These are phyloP conservation scores for Patella caerulea DNA, from an alignment of 2,888 invertebrate genomes.

Conservation along the genomic window DNA sequence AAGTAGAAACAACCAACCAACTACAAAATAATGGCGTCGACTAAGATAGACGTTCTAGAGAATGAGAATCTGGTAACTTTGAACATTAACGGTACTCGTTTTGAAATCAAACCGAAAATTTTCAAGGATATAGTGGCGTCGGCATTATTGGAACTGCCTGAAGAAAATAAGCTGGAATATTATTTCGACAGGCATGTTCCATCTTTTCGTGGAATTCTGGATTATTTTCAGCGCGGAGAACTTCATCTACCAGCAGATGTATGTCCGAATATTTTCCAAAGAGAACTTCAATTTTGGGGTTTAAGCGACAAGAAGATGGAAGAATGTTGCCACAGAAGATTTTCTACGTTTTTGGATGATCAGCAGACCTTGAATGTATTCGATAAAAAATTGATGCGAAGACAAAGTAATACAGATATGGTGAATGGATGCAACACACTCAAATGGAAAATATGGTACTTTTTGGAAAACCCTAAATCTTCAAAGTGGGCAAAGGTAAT, in stretches of 20 bases:
- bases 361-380: conserved; percentile 29
- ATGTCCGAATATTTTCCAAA: conserved; percentile 86
- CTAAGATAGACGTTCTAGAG: too few relatives aligned
- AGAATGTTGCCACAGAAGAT: conserved; percentile 40
- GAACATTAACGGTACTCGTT: conserved; percentile 33
- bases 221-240: conserved; percentile 79
- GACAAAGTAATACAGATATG: conserved; percentile 22
- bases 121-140: conserved; percentile 4
- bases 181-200: conserved; percentile 35
- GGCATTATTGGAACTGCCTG: background rate
- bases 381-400: conserved; percentile 11
- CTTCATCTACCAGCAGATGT: conserved; percentile 92
- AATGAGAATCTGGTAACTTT: conserved; percentile 11
- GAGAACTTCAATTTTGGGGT: conserved; percentile 45
- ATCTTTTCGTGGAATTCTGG: conserved; percentile 42
- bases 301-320: conserved; percentile 35
- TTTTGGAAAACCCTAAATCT: conserved; percentile 41
- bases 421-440: conserved; percentile 14
- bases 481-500: conserved; percentile 36
- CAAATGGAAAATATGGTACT: conserved; percentile 23
- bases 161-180: conserved; percentile 23
- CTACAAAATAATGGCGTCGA: too few relatives aligned
- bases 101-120: conserved; percentile 20
- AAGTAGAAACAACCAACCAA: too few relatives aligned
- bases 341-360: conserved; percentile 34